phyloP scores from a whole-genome alignment of 2,888 invertebrate species.

The Microctonus brassicae region DNA sequence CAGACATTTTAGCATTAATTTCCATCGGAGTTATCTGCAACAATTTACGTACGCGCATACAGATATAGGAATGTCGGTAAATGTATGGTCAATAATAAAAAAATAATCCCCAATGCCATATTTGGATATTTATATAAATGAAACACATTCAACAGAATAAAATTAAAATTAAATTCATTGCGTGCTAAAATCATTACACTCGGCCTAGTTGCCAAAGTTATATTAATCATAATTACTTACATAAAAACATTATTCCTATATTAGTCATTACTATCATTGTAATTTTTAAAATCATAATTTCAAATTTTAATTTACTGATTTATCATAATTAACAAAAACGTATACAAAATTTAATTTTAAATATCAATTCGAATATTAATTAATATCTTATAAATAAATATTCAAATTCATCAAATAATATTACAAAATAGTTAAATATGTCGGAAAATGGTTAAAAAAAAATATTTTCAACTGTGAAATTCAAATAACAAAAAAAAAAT shows the following conservation, averaged over 20 bases:
- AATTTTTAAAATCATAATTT: too few relatives aligned
- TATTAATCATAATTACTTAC: neutral
- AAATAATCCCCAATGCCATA: neutral
- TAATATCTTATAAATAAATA: too few relatives aligned
- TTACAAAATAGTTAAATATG: too few relatives aligned
- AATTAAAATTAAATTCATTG: neutral
- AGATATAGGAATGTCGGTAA: neutral
- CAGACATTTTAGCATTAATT: conserved; percentile 2
- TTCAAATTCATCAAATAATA: too few relatives aligned
- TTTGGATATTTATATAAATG: neutral
- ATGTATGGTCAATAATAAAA: too few relatives aligned
- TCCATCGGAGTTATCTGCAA: neutral
- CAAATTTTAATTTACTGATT: neutral
- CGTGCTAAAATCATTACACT: neutral
- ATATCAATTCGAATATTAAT: too few relatives aligned
- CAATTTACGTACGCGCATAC: neutral
- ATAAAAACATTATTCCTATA: too few relatives aligned
- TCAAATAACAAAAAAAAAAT: too few relatives aligned
- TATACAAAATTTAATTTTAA: neutral
- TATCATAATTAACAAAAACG: neutral
- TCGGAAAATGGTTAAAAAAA: too few relatives aligned
- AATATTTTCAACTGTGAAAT: conserved; percentile 4
- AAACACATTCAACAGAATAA: neutral
- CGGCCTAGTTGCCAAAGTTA: neutral
- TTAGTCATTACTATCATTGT: too few relatives aligned